A percentile compares a stretch with the other conserved stretches of the same genome.
Evolutionary conservation across 2,113 vertebrate genomes (phyloP).

Genomic region (Oxyruncus cristatus): DNA sequence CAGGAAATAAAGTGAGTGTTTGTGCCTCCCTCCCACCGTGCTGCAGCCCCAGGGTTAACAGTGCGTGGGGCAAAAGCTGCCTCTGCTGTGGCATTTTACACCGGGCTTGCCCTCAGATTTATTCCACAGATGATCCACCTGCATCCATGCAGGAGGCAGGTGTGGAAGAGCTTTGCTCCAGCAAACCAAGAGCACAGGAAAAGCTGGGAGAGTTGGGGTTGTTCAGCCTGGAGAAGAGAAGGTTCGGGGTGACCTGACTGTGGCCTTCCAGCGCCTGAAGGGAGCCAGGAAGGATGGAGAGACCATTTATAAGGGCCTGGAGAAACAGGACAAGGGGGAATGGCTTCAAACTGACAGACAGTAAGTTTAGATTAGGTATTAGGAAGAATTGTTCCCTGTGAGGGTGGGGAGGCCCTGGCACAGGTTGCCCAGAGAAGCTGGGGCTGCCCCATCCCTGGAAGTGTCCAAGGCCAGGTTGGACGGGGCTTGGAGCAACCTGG

Average conservation of each 20-base stretch:
- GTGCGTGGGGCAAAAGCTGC: accelerated
- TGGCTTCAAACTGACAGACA: not conserved
- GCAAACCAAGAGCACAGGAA: not conserved
- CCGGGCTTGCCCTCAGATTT: not conserved
- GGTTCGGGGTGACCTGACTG: not conserved
- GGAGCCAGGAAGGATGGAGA: not conserved
- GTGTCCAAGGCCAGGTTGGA: not conserved
- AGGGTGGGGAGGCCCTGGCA: not conserved
- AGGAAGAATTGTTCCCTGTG: not conserved
- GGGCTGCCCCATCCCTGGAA: not conserved
- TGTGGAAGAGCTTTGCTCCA: not conserved
- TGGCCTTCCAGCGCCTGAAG: not conserved
- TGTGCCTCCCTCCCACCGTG: not conserved
- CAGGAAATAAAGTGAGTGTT: not conserved
- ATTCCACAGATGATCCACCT: not conserved
- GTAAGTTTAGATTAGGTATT: accelerated
- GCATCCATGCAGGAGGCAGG: not conserved
- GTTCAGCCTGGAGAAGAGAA: not conserved
- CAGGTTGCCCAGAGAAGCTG: not conserved
- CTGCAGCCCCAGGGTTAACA: not conserved
- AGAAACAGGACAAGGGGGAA: not conserved
- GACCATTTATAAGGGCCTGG: not conserved
- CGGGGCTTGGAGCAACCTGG: not conserved
- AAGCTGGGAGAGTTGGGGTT: not conserved
- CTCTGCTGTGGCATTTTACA: not conserved